Evolutionary conservation across 2,888 invertebrate genomes (phyloP).

Genomic region (Pristionchus japonicus): DNA sequence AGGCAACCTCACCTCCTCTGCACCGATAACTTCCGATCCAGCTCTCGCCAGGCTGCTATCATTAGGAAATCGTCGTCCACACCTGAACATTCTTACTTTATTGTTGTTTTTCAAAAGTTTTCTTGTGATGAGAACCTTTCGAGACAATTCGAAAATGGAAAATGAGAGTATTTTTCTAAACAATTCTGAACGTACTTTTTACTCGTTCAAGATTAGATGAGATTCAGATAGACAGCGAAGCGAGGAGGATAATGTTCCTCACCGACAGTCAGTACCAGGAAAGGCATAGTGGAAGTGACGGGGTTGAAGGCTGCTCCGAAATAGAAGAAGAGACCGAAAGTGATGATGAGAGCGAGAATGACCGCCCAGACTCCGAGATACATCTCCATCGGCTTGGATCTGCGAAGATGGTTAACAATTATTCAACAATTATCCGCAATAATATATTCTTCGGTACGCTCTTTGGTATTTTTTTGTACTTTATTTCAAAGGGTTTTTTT

Average conservation of each 20-base stretch:
- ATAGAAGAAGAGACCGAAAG: conserved; percentile 72
- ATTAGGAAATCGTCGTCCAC: conserved; percentile 74
- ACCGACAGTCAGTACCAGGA: conserved; percentile 72
- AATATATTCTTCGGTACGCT: no score
- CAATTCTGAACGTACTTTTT: no score
- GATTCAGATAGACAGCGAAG: no score
- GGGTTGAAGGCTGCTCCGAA: conserved; percentile 72
- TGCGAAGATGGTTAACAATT: conserved; percentile 48
- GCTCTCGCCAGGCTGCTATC: conserved; percentile 74
- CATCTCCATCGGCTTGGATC: conserved; percentile 74
- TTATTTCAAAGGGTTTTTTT: neutral
- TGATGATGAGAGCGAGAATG: conserved; percentile 68
- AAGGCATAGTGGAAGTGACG: conserved; percentile 74
- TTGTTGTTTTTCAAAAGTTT: neutral
- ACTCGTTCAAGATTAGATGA: no score
- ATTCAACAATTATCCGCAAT: neutral
- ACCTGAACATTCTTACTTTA: conserved; percentile 50
- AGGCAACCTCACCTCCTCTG: conserved; percentile 50
- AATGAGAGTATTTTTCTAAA: no score
- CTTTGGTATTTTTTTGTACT: neutral
- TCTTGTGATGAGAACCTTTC: neutral
- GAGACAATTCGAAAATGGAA: no score
- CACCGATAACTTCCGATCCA: conserved; percentile 60
- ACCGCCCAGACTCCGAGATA: conserved; percentile 72
- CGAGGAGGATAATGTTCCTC: neutral